Conservation (phyloP, 2,797 vertebrate genomes). For the Lacerta viridis region DNA sequence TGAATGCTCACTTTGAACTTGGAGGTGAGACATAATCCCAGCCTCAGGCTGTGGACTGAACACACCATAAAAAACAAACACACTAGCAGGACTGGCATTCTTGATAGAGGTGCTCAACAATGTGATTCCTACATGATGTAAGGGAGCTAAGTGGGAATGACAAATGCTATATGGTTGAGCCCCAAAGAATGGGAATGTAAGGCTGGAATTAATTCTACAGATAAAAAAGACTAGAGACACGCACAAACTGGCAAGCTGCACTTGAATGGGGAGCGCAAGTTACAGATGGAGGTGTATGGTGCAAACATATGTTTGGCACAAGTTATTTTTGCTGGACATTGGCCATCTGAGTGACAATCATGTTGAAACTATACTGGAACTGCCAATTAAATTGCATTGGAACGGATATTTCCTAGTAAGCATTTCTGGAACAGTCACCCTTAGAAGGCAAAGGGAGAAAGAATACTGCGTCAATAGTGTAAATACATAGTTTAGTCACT, state of each 20-base stretch:
- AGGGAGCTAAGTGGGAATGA: neutral
- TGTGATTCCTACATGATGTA: neutral
- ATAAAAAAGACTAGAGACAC: neutral
- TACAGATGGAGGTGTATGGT: neutral
- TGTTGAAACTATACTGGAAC: neutral
- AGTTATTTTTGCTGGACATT: neutral
- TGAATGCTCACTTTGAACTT: constrained; percentile 31
- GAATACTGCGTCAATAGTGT: neutral
- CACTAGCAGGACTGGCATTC: neutral
- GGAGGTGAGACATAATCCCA: neutral
- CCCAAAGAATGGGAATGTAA: neutral
- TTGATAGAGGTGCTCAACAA: neutral
- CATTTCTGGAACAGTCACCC: neutral
- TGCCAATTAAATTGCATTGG: neutral
- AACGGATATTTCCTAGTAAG: neutral
- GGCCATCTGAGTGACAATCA: neutral
- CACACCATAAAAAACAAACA: constrained; percentile 10
- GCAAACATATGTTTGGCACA: neutral
- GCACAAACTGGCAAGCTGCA: neutral
- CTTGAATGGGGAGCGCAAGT: neutral
- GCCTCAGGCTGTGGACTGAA: neutral
- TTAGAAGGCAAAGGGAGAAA: neutral
- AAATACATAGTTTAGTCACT: no score
- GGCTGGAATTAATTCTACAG: neutral
- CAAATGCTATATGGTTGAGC: neutral